Percentiles rank a stretch among this genome's conserved stretches.
Evolutionary conservation across 2,797 vertebrate species (phyloP).

Genomic region (Champsocephalus gunnari): DNA sequence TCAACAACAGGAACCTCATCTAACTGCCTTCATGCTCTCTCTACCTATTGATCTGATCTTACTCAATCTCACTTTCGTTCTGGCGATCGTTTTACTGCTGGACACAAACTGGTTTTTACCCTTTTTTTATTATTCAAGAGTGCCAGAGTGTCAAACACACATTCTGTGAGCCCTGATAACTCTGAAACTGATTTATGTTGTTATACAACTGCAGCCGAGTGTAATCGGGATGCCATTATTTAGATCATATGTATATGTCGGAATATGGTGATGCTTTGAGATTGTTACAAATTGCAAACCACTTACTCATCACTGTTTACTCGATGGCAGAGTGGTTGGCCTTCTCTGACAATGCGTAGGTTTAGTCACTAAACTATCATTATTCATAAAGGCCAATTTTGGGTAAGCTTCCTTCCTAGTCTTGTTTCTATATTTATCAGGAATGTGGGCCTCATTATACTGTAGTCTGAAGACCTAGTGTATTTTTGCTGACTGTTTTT

Average conservation of each 20-base stretch:
- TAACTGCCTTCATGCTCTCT: conserved; percentile 39
- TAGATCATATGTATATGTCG: not conserved
- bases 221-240: no score
- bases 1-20: conserved; percentile 28
- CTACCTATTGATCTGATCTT: conserved; percentile 27
- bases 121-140: not conserved
- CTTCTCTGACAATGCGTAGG: conserved; percentile 33
- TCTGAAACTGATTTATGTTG: not conserved
- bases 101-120: not conserved
- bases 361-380: conserved; percentile 54
- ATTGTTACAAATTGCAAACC: conserved; percentile 47
- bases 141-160: conserved; percentile 14
- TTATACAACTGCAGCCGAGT: not conserved
- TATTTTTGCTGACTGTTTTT: conserved; percentile 31
- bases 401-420: conserved; percentile 50
- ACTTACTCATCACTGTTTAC: conserved; percentile 56
- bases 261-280: conserved; percentile 38
- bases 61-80: conserved; percentile 34
- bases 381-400: conserved; percentile 53
- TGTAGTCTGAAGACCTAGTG: conserved; percentile 8
- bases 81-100: conserved; percentile 22
- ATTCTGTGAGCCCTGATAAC: not conserved
- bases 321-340: conserved; percentile 34
- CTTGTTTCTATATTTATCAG: conserved; percentile 51
- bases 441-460: conserved; percentile 45